Percentiles rank a stretch among this genome's conserved stretches.
Conservation (phyloP, 2,797 vertebrate species). For the Sebastes iracundus region DNA sequence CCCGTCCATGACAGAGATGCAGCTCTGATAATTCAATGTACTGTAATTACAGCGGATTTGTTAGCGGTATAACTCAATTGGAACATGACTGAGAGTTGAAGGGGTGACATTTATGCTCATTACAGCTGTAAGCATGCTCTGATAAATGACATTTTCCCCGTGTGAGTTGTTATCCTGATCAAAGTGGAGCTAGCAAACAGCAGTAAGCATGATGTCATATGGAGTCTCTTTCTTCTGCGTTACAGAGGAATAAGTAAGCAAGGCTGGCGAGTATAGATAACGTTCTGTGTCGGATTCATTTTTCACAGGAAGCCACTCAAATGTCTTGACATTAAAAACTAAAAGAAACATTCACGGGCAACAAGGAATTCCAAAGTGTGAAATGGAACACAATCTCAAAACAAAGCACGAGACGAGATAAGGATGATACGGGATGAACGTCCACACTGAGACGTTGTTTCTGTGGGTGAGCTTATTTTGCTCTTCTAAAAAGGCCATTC, state of each 20-base stretch:
- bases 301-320: not conserved
- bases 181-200: constrained; percentile 23
- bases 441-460: not conserved
- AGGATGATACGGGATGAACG: not conserved
- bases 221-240: not conserved
- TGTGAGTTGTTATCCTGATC: constrained; percentile 24
- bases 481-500: not conserved
- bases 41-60: constrained; percentile 39
- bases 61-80: constrained; percentile 32
- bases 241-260: not conserved
- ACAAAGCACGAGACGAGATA: not conserved
- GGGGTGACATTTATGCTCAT: constrained; percentile 45
- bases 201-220: not conserved
- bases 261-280: not conserved
- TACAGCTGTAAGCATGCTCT: constrained; percentile 33
- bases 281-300: constrained; percentile 3
- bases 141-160: constrained; percentile 37
- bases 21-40: constrained; percentile 26
- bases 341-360: not conserved
- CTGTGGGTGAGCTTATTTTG: not conserved
- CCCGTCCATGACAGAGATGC: not conserved
- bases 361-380: not conserved
- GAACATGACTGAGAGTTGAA: constrained; percentile 26
- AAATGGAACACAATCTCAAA: not conserved
- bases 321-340: not conserved